phyloP scores from a whole-genome alignment of 1,140 invertebrate genomes.

The Arion vulgaris region DNA sequence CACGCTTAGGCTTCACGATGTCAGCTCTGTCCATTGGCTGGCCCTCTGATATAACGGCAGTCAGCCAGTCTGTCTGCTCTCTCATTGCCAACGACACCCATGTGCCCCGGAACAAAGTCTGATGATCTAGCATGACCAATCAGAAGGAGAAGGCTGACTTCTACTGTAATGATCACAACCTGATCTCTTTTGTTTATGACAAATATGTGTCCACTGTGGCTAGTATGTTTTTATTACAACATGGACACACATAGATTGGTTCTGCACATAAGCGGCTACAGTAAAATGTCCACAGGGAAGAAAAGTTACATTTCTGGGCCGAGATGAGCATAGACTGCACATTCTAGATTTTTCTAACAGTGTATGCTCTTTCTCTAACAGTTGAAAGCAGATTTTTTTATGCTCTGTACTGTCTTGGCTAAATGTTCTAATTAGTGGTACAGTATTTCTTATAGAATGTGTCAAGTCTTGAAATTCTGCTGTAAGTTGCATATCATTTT shows the following conservation, averaged over 20 bases:
- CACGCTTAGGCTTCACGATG: too few relatives aligned
- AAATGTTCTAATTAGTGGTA: not conserved
- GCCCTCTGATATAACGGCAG: too few relatives aligned
- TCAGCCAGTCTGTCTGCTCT: too few relatives aligned
- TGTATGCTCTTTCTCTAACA: not conserved
- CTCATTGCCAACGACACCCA: too few relatives aligned
- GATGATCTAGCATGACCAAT: too few relatives aligned
- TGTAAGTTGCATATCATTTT: too few relatives aligned
- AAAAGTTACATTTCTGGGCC: constrained; percentile 3
- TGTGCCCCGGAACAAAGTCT: too few relatives aligned
- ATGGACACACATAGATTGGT: constrained; percentile 5
- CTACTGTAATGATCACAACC: too few relatives aligned
- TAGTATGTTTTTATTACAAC: not conserved
- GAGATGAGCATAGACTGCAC: not conserved
- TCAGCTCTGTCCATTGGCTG: too few relatives aligned
- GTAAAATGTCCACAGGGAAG: constrained; percentile 12
- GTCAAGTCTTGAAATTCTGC: not conserved
- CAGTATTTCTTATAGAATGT: not conserved
- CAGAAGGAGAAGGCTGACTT: too few relatives aligned
- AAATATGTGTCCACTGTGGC: constrained; percentile 26
- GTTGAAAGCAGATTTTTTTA: not conserved
- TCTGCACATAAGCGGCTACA: not conserved
- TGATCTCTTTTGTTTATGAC: not conserved
- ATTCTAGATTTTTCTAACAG: not conserved
- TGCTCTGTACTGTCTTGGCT: not conserved